phyloP scores from a whole-genome alignment of 2,113 vertebrate genomes.

The Semnornis frantzii region DNA sequence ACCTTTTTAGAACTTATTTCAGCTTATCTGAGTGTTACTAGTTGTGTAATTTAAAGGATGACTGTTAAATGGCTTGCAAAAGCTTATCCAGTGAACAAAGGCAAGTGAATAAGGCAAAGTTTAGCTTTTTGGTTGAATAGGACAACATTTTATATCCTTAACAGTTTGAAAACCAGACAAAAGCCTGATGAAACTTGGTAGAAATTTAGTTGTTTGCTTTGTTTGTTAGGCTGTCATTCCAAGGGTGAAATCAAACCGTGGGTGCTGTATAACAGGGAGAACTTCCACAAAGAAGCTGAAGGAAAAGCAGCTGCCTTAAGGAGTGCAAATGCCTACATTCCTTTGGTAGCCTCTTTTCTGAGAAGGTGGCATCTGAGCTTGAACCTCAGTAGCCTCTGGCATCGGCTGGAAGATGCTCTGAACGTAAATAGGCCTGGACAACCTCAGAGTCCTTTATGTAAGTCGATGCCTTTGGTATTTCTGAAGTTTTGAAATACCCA shows the following conservation, averaged over 20 bases:
- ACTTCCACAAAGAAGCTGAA: neutral
- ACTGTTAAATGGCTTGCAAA: neutral
- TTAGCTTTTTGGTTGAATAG: neutral
- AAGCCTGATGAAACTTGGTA: neutral
- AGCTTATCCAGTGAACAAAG: neutral
- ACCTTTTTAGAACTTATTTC: neutral
- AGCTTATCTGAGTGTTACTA: neutral
- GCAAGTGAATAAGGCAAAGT: neutral
- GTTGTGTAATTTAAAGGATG: neutral
- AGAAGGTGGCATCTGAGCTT: neutral
- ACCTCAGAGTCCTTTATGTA: constrained; percentile 10
- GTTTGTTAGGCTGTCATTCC: neutral
- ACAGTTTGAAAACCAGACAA: neutral
- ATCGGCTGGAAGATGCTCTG: neutral
- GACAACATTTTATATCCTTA: neutral
- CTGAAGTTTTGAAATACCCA: constrained; percentile 46
- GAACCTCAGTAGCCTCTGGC: constrained; percentile 11
- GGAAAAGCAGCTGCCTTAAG: neutral
- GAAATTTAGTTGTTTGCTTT: neutral
- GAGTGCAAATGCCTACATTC: neutral
- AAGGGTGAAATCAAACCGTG: neutral
- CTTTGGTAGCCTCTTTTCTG: neutral
- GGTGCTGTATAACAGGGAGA: neutral
- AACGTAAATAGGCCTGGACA: constrained; percentile 4
- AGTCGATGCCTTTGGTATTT: constrained; percentile 53